Evolutionary conservation across 2,113 vertebrate genomes (phyloP).

Genomic region (Corythaixoides concolor): DNA sequence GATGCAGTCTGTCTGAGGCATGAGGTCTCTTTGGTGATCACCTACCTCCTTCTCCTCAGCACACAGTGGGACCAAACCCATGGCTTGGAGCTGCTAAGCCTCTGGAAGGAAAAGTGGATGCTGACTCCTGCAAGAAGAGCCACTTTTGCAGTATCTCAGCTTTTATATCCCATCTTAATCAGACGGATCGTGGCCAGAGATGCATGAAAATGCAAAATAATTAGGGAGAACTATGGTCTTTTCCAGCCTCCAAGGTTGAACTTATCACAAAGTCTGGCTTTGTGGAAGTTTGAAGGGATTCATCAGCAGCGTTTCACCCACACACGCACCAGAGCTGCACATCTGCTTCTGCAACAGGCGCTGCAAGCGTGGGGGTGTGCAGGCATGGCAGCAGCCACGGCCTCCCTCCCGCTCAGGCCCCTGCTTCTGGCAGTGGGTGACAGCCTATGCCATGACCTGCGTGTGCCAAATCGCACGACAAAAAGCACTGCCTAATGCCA

Average conservation of each 20-base stretch:
- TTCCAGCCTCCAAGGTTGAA: not conserved
- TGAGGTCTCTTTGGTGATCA: not conserved
- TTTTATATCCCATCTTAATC: not conserved
- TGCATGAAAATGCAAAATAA: not conserved
- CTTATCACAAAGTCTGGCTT: not conserved
- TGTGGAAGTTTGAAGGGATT: not conserved
- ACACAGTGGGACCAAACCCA: not conserved
- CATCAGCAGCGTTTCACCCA: not conserved
- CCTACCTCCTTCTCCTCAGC: not conserved
- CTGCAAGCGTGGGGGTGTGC: accelerated
- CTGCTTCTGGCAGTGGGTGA: not conserved
- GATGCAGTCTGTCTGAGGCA: not conserved
- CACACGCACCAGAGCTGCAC: not conserved
- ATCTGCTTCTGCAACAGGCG: not conserved
- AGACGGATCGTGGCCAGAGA: not conserved
- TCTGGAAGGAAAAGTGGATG: not conserved
- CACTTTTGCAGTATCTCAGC: not conserved
- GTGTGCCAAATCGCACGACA: not conserved
- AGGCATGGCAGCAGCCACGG: not conserved
- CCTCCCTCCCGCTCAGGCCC: not conserved
- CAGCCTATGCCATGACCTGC: not conserved
- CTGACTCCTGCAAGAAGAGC: not conserved
- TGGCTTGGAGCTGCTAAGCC: not conserved
- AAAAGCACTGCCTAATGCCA: not conserved
- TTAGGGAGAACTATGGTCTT: not conserved